Base-by-base conservation (phyloP, 2,113 vertebrate species). In the Vidua chalybeata region DNA sequence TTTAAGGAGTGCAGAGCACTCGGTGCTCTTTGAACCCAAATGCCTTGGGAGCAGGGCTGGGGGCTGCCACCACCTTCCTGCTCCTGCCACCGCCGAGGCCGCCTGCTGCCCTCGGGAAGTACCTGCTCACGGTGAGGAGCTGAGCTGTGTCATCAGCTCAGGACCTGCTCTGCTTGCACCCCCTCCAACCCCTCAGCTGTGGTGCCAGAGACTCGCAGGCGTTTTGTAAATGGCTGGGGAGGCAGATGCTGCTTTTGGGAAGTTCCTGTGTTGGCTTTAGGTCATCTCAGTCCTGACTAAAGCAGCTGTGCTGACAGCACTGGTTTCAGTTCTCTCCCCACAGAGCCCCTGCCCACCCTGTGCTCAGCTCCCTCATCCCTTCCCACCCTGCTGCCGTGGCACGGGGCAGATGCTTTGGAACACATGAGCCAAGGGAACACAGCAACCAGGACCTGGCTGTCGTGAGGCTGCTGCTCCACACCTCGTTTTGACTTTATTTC, bases 1-100 rank as follows among this genome's bases (percentile, higher is more conserved):
- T 98, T 98, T 98, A 99, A 98, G 97, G 98, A 98, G 97, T 98
- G 96, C 96, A 97, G 97, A 98, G 97, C 97, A 97, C 98, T 98
- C 80, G 61, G 97, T 92, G 96, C 96, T 97, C 97, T 98, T 96
- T 97, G 97, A 97, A 98, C 96, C 94, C 87, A 8, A 92, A 76
- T 96, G 96, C 97, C 94, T 98, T 96, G 97, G 97, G 97, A 97
- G 97, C 86, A 76, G 95, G 97, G 95, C 97, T 97, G 97, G 49
- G 97, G 94, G 97, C 97, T 98, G 98, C 97, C 96, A 97, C 97
- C 97, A 97, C 98, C 98, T 97, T 97, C 98, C 97, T 98, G 97
- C 98, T 97, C 96, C 96, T 96, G 97, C 98, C 97, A 52, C 85
- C 43, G 58, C 87, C 78, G 82, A 96, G 63, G 85, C 92, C 19